Evolutionary conservation across 2,888 invertebrate species (phyloP), one percentile per base, ranked within the genome.

Genomic region (Augochlorella aurata): DNA sequence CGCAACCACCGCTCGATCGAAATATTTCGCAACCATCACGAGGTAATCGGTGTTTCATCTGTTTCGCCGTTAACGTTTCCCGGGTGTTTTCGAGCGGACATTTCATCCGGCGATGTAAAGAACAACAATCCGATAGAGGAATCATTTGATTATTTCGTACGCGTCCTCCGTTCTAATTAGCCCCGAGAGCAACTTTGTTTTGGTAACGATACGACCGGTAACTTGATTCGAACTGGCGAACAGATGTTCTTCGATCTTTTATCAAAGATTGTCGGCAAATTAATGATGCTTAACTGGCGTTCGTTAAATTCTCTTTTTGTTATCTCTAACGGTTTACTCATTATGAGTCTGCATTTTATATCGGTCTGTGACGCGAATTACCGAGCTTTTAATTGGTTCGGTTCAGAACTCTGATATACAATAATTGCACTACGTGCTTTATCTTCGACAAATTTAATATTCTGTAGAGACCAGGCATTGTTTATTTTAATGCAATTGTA

Each of bases 21-120:
- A 77, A 84, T 81, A 90, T 90, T 89, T 88, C 83, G 84, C 79
- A 82, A 58, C 80, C 81, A 81, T 82, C 74, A 69, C 68, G 67
- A 29, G 58, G 67, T 77, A 77, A 79, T 82, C 74, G 63, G 63
- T 45, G 68, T 69, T 79, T 45, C 71, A 52, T 72, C 50, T 58
- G 68, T 70, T 75, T 73, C 54, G 58, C 50, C 61, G 58, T 65
- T 44, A 47, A 24, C 68, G 44, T 68, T 63, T 52, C 52, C 14
- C 58, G 9, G 16, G 45, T 14, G 21, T 54, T 21, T 21, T 45
- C 9, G 7, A 29, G 12, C 12, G 14, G 50, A 47, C 16, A 67
- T 66, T 71, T 67, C 61, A n/a, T 16, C 24, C 38, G 8, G 4
- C 2, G 14, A n/a, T 12, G 18, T 14, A 24, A 38, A 67, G 38